Conservation (phyloP, 2,888 invertebrate genomes). For the Meta bourneti region DNA sequence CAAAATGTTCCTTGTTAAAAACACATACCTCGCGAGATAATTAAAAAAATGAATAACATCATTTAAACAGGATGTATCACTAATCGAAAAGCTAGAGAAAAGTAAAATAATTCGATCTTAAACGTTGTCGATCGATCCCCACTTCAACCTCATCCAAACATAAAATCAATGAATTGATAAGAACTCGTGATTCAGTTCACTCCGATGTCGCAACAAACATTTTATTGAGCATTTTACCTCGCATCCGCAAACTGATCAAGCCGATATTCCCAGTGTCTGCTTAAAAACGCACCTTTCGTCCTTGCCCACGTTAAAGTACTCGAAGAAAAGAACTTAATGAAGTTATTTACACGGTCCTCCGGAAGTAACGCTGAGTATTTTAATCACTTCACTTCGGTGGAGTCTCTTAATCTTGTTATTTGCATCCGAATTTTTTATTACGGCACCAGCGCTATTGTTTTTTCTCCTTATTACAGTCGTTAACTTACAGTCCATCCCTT, state of each 20-base stretch:
- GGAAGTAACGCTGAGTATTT: constrained; percentile 64
- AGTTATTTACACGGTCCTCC: constrained; percentile 60
- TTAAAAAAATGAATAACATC: no score
- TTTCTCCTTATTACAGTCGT: constrained; percentile 58
- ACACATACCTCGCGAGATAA: no score
- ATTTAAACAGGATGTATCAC: no score
- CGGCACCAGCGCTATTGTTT: not conserved
- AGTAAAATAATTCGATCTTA: no score
- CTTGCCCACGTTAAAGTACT: constrained; percentile 7
- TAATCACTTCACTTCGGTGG: constrained; percentile 68
- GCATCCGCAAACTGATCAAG: not conserved
- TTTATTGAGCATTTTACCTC: not conserved
- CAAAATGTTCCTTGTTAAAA: no score
- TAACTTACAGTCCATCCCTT: constrained; percentile 57
- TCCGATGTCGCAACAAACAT: no score
- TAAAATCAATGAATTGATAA: no score
- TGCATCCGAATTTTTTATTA: constrained; percentile 48
- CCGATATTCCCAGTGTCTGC: constrained; percentile 4
- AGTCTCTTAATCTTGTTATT: constrained; percentile 66
- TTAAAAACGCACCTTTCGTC: constrained; percentile 13
- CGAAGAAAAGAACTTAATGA: constrained; percentile 55
- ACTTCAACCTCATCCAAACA: no score
- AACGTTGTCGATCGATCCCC: no score
- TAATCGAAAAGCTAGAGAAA: no score
- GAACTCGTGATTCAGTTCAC: no score